Percentiles rank a stretch among this genome's conserved stretches.
These are phyloP conservation scores for Lacanobia wlatinum DNA, from an alignment of 2,888 invertebrate genomes.

Conservation along the genomic window DNA sequence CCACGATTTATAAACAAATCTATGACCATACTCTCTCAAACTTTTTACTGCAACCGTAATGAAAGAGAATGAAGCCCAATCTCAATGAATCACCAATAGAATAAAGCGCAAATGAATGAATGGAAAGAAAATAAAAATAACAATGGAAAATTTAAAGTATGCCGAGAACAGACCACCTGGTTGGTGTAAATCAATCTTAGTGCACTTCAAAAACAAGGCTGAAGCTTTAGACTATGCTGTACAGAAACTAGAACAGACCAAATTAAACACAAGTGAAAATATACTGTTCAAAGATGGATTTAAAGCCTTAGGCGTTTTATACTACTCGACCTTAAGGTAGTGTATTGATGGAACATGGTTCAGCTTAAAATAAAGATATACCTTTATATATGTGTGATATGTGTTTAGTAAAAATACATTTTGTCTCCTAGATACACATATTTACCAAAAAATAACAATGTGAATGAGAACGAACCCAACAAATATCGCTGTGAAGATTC, in stretches of 20 bases:
- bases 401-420: too few relatives aligned
- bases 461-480: too few relatives aligned
- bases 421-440: too few relatives aligned
- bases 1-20: background rate
- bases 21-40: background rate
- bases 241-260: constrained; percentile 36
- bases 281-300: too few relatives aligned
- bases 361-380: too few relatives aligned
- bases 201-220: constrained; percentile 56
- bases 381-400: too few relatives aligned
- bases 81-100: constrained; percentile 27
- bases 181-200: constrained; percentile 59
- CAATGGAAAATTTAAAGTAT: constrained; percentile 48
- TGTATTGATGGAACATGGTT: too few relatives aligned
- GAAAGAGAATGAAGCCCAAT: constrained; percentile 6
- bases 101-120: constrained; percentile 35
- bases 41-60: background rate
- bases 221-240: constrained; percentile 4
- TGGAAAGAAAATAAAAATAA: constrained; percentile 42
- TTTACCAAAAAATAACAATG: too few relatives aligned
- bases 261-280: background rate
- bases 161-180: constrained; percentile 59
- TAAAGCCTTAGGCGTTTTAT: too few relatives aligned
- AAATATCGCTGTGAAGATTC: too few relatives aligned
- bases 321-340: too few relatives aligned